Conservation (phyloP, 2,113 vertebrate species). For the Pteronura brasiliensis region DNA sequence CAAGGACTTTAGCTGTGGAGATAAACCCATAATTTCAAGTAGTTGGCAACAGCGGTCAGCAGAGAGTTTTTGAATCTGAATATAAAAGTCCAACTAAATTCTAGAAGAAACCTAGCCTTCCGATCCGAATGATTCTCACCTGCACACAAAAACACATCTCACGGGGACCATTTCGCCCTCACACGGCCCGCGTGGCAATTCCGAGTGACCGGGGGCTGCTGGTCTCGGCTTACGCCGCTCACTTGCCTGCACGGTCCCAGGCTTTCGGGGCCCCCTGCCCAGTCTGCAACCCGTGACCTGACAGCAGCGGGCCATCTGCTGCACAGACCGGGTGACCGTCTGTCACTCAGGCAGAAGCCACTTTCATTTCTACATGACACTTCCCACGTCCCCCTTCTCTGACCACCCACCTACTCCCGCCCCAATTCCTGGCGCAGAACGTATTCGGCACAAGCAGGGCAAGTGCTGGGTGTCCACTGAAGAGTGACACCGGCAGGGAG, state of each 20-base stretch:
- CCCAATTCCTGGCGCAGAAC: rapidly evolving
- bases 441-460: neutral
- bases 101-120: neutral
- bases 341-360: neutral
- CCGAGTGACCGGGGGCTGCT: neutral
- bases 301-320: rapidly evolving
- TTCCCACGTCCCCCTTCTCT: neutral
- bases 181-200: rapidly evolving
- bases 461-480: no score
- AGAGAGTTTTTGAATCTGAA: neutral
- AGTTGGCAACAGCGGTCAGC: neutral
- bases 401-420: rapidly evolving
- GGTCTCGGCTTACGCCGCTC: rapidly evolving
- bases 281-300: rapidly evolving
- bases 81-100: neutral
- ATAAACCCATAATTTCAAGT: neutral
- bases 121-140: neutral
- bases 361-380: rapidly evolving
- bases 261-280: rapidly evolving
- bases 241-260: rapidly evolving
- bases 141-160: neutral
- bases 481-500: rapidly evolving
- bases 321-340: rapidly evolving
- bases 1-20: constrained; percentile 90
- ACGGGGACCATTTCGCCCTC: neutral